Percentiles rank a stretch among this genome's conserved stretches.
These are phyloP conservation scores for Plecturocebus donacophilus DNA, from an alignment of 2,113 vertebrate species.

Conservation along the genomic window DNA sequence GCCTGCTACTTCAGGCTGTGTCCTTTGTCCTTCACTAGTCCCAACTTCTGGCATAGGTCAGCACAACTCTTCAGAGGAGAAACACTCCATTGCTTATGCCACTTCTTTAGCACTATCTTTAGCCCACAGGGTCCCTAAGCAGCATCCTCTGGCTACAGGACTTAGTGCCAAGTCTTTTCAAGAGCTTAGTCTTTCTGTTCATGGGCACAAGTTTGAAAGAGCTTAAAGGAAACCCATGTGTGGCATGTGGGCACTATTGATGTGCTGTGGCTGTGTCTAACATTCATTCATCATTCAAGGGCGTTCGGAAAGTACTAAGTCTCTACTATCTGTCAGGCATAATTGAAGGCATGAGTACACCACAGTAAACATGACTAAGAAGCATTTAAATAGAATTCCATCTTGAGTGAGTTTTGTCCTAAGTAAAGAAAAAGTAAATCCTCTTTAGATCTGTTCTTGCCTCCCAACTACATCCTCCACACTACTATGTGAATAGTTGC, in stretches of 20 bases:
- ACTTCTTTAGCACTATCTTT: background rate
- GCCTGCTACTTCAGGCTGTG: background rate
- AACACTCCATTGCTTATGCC: too few relatives aligned
- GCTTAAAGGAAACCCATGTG: background rate
- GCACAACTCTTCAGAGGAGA: background rate
- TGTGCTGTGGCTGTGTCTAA: background rate
- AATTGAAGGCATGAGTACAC: background rate
- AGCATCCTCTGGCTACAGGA: background rate
- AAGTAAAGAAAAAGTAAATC: constrained; percentile 13
- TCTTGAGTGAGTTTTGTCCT: background rate
- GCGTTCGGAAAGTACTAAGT: background rate
- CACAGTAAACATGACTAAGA: background rate
- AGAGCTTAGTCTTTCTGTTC: background rate
- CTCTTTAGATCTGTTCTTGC: background rate
- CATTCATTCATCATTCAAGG: background rate
- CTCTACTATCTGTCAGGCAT: background rate
- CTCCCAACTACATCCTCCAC: background rate
- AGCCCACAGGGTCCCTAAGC: background rate
- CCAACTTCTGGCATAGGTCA: background rate
- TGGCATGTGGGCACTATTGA: too few relatives aligned
- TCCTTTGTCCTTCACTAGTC: too few relatives aligned
- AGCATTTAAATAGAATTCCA: background rate
- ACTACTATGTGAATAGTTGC: background rate
- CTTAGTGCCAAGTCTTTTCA: background rate
- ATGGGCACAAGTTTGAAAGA: background rate